phyloP scores from a whole-genome alignment of 2,888 invertebrate species.

The Helleia helle region DNA sequence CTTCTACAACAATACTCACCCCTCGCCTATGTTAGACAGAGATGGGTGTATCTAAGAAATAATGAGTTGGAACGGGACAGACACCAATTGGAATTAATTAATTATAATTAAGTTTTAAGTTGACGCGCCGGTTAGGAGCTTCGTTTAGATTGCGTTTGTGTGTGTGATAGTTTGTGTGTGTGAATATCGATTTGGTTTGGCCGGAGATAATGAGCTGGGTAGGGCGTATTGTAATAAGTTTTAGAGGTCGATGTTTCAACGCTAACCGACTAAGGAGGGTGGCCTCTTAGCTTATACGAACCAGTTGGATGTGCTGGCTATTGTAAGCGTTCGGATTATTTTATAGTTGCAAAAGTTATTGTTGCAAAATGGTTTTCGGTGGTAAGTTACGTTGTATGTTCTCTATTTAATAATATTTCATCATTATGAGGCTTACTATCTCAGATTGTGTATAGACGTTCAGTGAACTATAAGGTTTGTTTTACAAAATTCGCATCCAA shows the following conservation, averaged over 20 bases:
- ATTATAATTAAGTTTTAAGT: slow-evolving; percentile 90
- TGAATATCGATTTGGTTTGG: slow-evolving; percentile 66
- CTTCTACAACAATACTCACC: slow-evolving; percentile 67
- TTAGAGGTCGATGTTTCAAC: slow-evolving; percentile 46
- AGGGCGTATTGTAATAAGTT: slow-evolving; percentile 62
- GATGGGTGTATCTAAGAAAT: slow-evolving; percentile 63
- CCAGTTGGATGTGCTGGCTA: slow-evolving; percentile 6
- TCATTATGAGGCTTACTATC: no score
- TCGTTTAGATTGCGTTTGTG: slow-evolving; percentile 48
- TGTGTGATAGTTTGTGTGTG: slow-evolving; percentile 42
- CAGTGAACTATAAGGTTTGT: no score
- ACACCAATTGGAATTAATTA: slow-evolving; percentile 83
- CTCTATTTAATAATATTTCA: no score
- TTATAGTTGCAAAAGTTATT: slow-evolving; percentile 7
- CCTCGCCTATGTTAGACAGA: slow-evolving; percentile 46
- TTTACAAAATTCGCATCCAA: no score
- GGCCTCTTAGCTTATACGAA: slow-evolving; percentile 12
- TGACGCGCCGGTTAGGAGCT: slow-evolving; percentile 76
- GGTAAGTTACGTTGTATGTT: no score
- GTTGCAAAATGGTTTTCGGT: no score
- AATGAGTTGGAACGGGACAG: slow-evolving; percentile 49
- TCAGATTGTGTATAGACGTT: no score
- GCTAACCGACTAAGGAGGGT: slow-evolving; percentile 22
- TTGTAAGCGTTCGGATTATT: slow-evolving; percentile 15
- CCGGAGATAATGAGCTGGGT: slow-evolving; percentile 68